Evolutionary conservation across 2,888 invertebrate genomes (phyloP).

Genomic region (Eilema caniola): DNA sequence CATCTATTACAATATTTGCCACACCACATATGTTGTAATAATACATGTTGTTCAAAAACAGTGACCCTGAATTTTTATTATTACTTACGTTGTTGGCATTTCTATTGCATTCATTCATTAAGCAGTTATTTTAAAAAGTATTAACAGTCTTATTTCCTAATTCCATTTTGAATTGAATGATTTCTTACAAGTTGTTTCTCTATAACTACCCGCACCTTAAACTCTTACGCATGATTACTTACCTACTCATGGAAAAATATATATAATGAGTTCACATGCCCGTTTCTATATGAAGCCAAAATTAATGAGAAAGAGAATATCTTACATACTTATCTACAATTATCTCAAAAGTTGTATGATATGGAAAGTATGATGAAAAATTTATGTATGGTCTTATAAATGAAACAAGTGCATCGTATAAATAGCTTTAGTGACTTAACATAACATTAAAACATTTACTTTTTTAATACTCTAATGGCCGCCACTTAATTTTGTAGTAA

Average conservation of each 20-base stretch:
- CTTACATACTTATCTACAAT: too few species aligned
- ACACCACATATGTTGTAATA: neutral
- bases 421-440: neutral
- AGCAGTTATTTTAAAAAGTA: neutral
- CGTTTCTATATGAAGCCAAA: too few species aligned
- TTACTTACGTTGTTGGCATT: neutral
- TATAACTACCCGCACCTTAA: neutral
- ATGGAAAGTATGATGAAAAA: neutral
- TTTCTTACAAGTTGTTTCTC: neutral
- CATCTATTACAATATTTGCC: constrained; percentile 1
- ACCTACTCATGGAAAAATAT: too few species aligned
- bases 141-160: too few species aligned
- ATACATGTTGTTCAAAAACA: neutral
- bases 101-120: neutral
- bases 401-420: neutral
- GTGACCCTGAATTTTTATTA: neutral
- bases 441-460: too few species aligned
- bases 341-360: neutral
- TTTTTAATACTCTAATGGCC: too few species aligned
- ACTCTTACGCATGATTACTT: too few species aligned
- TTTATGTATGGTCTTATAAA: too few species aligned
- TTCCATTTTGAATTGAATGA: too few species aligned
- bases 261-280: too few species aligned
- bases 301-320: too few species aligned
- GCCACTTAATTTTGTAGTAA: too few species aligned